Evolutionary conservation across 2,113 vertebrate species (phyloP).

Genomic region (Conger conger): DNA sequence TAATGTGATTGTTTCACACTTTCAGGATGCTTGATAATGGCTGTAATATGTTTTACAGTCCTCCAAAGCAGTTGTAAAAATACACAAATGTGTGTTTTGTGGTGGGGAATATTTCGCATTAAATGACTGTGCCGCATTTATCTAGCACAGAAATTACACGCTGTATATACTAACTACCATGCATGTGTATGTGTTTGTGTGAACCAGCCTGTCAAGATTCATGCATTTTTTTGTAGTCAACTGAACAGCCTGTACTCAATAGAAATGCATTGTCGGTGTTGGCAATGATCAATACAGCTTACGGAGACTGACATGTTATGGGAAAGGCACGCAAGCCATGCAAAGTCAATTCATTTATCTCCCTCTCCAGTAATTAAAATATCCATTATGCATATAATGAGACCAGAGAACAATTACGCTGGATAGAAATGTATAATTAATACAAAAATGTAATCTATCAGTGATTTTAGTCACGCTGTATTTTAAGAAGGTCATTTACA

Average conservation of each 20-base stretch:
- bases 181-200: neutral
- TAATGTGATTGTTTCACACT: neutral
- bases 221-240: neutral
- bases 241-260: neutral
- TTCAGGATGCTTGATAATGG: neutral
- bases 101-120: neutral
- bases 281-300: neutral
- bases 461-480: neutral
- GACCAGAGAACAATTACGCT: neutral
- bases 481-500: conserved; percentile 7
- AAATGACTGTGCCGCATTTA: neutral
- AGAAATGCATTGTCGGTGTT: neutral
- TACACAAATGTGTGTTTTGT: neutral
- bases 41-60: neutral
- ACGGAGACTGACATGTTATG: neutral
- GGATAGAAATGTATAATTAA: conserved; percentile 1
- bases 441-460: neutral
- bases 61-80: neutral
- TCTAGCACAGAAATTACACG: neutral
- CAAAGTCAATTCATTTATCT: neutral
- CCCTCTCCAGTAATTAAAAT: conserved; percentile 1
- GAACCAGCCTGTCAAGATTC: neutral
- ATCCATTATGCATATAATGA: conserved; percentile 2
- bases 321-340: neutral
- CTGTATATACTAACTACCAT: neutral